Evolutionary conservation across 2,113 vertebrate species (phyloP).

Genomic region (Prionailurus viverrinus): DNA sequence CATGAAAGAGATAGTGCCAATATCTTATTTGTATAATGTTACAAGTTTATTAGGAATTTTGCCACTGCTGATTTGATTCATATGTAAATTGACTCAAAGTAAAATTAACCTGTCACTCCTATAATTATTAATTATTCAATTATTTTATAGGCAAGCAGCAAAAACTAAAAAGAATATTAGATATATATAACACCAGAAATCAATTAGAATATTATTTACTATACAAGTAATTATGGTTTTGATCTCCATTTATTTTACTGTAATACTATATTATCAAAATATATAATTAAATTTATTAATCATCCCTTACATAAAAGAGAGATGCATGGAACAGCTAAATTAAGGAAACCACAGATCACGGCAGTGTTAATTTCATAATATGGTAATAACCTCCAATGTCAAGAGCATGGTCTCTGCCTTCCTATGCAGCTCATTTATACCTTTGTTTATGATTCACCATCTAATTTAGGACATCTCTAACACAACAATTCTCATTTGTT

Average conservation of each 20-base stretch:
- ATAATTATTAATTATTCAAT: conserved; percentile 67
- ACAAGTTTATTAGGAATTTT: conserved; percentile 42
- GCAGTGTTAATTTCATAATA: not conserved
- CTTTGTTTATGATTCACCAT: not conserved
- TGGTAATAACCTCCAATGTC: not conserved
- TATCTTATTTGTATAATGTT: conserved; percentile 37
- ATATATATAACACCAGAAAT: conserved; percentile 46
- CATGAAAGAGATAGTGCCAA: conserved; percentile 20
- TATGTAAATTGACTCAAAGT: conserved; percentile 49
- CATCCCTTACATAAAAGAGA: not conserved
- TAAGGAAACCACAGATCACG: conserved; percentile 41
- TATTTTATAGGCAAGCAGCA: conserved; percentile 26
- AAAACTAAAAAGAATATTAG: conserved; percentile 26
- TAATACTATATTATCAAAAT: conserved; percentile 37
- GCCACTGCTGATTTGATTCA: conserved; percentile 38
- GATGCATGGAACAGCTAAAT: not conserved
- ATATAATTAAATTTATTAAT: conserved; percentile 53
- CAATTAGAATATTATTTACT: conserved; percentile 67
- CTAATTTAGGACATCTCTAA: not conserved
- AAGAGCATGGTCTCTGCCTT: not conserved
- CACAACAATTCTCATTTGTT: not conserved
- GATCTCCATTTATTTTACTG: conserved; percentile 41
- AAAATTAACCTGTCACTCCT: conserved; percentile 59
- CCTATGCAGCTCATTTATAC: not conserved
- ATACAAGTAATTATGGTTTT: conserved; percentile 54